Evolutionary conservation across 1,140 invertebrate genomes (phyloP), one percentile per base, ranked within the genome.

Genomic region (Ceratina calcarata): DNA sequence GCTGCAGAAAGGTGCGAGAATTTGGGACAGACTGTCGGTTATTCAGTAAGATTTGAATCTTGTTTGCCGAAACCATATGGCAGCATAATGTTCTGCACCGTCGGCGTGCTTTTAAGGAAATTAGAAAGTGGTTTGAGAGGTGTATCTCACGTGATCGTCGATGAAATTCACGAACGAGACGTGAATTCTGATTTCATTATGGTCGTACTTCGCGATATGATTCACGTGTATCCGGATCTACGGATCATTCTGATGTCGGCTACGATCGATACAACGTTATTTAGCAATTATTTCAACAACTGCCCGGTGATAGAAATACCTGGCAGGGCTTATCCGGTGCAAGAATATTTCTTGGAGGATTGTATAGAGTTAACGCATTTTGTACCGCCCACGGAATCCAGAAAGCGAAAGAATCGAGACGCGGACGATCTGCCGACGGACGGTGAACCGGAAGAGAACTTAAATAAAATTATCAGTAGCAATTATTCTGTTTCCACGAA

Each of bases 81-180:
- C 0, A 96, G 96, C 0, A 96, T 99, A 18, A 92, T 99, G 89
- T 99, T 99, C 90, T 99, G 99, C 89, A 99, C 99, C 3, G 96
- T 98, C 20, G 97, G 97, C 45, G 98, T 99, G 0, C 91, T 99
- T 18, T 91, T 99, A 32, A 95, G 98, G 82, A 99, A 99, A 91
- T 93, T 99, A 6, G 97, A 98, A 92, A 95, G 94, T 10, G 97
- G 97, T 2, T 91, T 98, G 2, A 92, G 97, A 72, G 97, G 97
- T 0, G 96, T 98, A 13, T 98, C 97, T 8, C 98, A 98, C 87
- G 97, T 98, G 0, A 96, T 98, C 62, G 96, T 99, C 37, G 99
- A 99, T 93, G 99, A 99, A 94, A 98, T 99, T 80, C 99, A 99
- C 89, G 98, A 99, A 91, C 94, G 99, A 58, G 98, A 99, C 91